Conservation (phyloP, 1,140 invertebrate genomes). For the Dysdera silvatica region DNA sequence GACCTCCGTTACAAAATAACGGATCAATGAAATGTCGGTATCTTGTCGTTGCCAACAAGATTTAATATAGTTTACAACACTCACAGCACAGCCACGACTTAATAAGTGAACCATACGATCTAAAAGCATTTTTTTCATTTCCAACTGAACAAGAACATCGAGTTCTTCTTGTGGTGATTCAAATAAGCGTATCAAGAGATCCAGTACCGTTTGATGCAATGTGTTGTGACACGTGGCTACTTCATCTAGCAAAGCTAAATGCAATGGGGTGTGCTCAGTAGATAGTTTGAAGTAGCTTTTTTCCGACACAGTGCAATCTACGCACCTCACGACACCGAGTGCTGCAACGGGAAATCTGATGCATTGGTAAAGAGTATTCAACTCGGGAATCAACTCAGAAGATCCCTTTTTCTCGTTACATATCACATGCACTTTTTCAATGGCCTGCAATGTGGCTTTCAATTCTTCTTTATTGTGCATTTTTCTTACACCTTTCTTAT, state of each 20-base stretch:
- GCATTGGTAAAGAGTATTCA: slow-evolving; percentile 82
- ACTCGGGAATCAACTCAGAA: slow-evolving; percentile 81
- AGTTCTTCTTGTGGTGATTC: slow-evolving; percentile 91
- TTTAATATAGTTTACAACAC: slow-evolving; percentile 91
- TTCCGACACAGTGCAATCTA: slow-evolving; percentile 89
- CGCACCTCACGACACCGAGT: slow-evolving; percentile 81
- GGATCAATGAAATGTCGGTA: slow-evolving; percentile 91
- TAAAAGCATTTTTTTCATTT: slow-evolving; percentile 92
- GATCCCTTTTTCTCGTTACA: slow-evolving; percentile 84
- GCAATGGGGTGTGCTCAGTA: slow-evolving; percentile 91
- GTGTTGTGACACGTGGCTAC: slow-evolving; percentile 79
- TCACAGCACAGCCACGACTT: slow-evolving; percentile 86
- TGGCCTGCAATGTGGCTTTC: slow-evolving; percentile 78
- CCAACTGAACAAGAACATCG: slow-evolving; percentile 92
- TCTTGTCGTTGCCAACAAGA: slow-evolving; percentile 86
- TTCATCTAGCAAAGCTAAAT: slow-evolving; percentile 92
- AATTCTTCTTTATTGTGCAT: slow-evolving; percentile 58
- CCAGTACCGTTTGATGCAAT: slow-evolving; percentile 78
- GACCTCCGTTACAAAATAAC: slow-evolving; percentile 95
- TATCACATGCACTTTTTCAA: slow-evolving; percentile 88
- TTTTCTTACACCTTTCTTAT: slow-evolving; percentile 56
- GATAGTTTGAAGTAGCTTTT: slow-evolving; percentile 92
- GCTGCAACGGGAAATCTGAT: slow-evolving; percentile 91
- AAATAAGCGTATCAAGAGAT: slow-evolving; percentile 73
- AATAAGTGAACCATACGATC: slow-evolving; percentile 96